Evolutionary conservation across 2,888 invertebrate genomes (phyloP).

Genomic region (Rhogogaster chlorosoma): DNA sequence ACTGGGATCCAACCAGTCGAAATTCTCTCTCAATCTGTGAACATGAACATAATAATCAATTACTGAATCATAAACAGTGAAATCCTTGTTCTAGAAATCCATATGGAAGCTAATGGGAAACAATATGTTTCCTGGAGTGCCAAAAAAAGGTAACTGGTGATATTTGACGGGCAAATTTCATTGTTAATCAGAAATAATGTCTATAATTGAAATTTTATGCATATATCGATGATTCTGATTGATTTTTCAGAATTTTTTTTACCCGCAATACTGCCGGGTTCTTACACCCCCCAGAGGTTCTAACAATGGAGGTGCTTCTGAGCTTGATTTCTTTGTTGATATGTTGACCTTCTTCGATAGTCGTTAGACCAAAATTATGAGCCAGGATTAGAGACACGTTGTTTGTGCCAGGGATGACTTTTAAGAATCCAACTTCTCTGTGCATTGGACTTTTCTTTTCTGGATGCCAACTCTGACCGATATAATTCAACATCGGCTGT

Average conservation of each 20-base stretch:
- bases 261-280: slow-evolving; percentile 79
- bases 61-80: not conserved
- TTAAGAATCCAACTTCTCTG: slow-evolving; percentile 82
- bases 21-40: slow-evolving; percentile 76
- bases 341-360: slow-evolving; percentile 81
- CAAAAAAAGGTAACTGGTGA: no score
- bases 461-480: slow-evolving; percentile 79
- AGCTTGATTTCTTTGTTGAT: slow-evolving; percentile 73
- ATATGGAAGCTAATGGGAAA: not conserved
- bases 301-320: slow-evolving; percentile 77
- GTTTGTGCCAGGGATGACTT: slow-evolving; percentile 80
- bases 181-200: not conserved
- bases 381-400: slow-evolving; percentile 80
- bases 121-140: no score
- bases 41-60: slow-evolving; percentile 16
- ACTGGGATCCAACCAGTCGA: slow-evolving; percentile 61
- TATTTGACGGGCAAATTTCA: not conserved
- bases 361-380: slow-evolving; percentile 83
- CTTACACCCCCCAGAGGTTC: slow-evolving; percentile 79
- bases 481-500: slow-evolving; percentile 82
- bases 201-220: not conserved
- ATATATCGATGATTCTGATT: not conserved
- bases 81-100: not conserved
- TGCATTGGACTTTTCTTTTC: slow-evolving; percentile 82
- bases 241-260: slow-evolving; percentile 23